Percentiles rank a stretch among this genome's conserved stretches.
phyloP scores from a whole-genome alignment of 2,797 vertebrate genomes.

The Phrynocephalus guinanensis region DNA sequence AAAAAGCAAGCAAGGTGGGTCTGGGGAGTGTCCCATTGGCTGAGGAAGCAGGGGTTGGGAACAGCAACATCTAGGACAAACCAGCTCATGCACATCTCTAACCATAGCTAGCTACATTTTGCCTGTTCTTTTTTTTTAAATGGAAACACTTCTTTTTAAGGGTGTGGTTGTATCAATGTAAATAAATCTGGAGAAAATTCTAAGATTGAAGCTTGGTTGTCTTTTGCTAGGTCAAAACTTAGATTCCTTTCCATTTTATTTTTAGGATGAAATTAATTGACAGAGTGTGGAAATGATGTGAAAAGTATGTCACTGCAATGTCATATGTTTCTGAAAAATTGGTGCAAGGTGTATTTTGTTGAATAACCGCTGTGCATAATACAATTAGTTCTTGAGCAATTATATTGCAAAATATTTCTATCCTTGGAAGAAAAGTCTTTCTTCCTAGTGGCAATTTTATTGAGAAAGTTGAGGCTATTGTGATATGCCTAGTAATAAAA shows the following conservation, averaged over 20 bases:
- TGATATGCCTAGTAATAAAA: conserved; percentile 42
- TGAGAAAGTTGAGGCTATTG: conserved; percentile 16
- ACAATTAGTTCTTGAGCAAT: neutral
- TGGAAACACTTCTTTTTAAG: neutral
- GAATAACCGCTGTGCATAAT: conserved; percentile 6
- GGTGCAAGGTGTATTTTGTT: conserved; percentile 10
- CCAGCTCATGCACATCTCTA: no score
- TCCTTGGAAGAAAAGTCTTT: conserved; percentile 15
- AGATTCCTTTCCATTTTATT: conserved; percentile 18
- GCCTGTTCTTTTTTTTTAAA: neutral
- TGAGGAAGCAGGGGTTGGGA: no score
- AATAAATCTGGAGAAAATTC: neutral
- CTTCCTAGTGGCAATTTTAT: conserved; percentile 5
- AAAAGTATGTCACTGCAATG: conserved; percentile 17
- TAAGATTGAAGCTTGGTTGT: neutral
- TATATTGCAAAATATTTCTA: neutral
- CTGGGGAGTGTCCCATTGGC: no score
- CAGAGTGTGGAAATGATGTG: neutral
- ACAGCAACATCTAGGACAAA: no score
- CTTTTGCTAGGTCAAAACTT: conserved; percentile 28
- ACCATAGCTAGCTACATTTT: neutral
- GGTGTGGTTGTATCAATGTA: neutral
- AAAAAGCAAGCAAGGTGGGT: no score
- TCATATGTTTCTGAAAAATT: neutral
- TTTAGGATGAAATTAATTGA: conserved; percentile 24